Conservation (phyloP, 2,113 vertebrate genomes). For the Struthidea cinerea region DNA sequence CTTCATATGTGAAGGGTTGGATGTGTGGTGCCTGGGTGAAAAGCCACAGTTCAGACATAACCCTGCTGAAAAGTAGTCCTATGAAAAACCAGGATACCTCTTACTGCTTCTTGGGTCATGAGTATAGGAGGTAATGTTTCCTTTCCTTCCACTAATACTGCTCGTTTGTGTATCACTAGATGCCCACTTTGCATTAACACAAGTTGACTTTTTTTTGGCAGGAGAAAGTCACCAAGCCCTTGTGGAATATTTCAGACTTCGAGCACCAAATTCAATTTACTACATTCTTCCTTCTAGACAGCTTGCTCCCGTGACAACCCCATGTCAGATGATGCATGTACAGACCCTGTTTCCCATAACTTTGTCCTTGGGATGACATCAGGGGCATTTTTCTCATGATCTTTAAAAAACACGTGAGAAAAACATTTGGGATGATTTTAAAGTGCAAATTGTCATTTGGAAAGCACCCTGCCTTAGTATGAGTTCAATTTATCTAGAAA, state of each 20-base stretch:
- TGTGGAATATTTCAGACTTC: constrained; percentile 4
- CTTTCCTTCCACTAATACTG: not conserved
- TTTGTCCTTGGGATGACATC: not conserved
- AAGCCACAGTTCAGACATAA: not conserved
- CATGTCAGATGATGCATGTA: not conserved
- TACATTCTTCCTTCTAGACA: not conserved
- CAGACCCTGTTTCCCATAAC: not conserved
- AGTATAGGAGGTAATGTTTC: not conserved
- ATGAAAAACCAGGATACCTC: not conserved
- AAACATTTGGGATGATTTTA: not conserved
- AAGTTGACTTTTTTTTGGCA: not conserved
- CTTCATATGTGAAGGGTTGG: not conserved
- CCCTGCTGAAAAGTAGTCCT: not conserved
- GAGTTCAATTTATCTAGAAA: not conserved
- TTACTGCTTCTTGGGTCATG: not conserved
- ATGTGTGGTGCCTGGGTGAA: not conserved
- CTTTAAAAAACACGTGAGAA: not conserved
- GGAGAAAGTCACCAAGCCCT: not conserved
- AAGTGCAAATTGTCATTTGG: not conserved
- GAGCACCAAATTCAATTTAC: not conserved
- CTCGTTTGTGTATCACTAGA: not conserved
- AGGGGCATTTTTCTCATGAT: constrained; percentile 16
- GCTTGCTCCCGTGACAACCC: not conserved
- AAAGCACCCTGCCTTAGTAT: not conserved
- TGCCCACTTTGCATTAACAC: not conserved